Evolutionary conservation across 2,797 vertebrate species (phyloP), one percentile per base, ranked within the genome.

Genomic region (Pseudomugil gertrudae): DNA sequence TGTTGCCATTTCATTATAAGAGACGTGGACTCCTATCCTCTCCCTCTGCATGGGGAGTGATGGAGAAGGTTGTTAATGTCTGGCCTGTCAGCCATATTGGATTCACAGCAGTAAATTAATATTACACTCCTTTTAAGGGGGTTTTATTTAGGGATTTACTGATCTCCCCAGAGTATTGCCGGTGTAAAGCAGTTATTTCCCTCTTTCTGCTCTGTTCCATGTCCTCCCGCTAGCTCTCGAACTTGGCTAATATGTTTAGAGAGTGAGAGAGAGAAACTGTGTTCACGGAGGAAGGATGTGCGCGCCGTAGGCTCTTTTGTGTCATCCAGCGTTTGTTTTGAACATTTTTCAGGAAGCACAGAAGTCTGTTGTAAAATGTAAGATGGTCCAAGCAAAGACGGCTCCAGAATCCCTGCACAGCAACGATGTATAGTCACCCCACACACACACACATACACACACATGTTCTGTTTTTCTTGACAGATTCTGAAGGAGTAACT

Each of bases 101-200:
- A 92, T 92, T 91, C 79, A 76, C 70, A 78, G 81, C 80, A 87
- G 85, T 92, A 91, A 92, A 93, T 92, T 91, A 92, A 92, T 92
- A 92, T 91, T 87, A 81, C 83, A 69, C 81, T 87, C 79, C 79
- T 88, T 86, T 87, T 83, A 81, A 87, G 82, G 71, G 60, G 79
- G 83, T 84, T 90, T 91, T 90, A 89, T 90, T 92, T 91, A 80
- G 82, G 89, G 87, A 88, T 91, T 91, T 89, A 90, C 84, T 79
- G 57, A 74, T 81, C 84, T 90, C 89, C 80, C 84, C 65, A 63
- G 84, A 87, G 90, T 84, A 86, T 82, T 21, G n/a, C 61, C 33
- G 70, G 77, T 79, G 74, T 84, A 89, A 84, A 88, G 87, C 87
- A 84, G 84, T 87, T 90, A 88, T 85, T 89, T 84, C 79, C 74